phyloP scores from a whole-genome alignment of 1,140 invertebrate species.

The Trissolcus basalis region DNA sequence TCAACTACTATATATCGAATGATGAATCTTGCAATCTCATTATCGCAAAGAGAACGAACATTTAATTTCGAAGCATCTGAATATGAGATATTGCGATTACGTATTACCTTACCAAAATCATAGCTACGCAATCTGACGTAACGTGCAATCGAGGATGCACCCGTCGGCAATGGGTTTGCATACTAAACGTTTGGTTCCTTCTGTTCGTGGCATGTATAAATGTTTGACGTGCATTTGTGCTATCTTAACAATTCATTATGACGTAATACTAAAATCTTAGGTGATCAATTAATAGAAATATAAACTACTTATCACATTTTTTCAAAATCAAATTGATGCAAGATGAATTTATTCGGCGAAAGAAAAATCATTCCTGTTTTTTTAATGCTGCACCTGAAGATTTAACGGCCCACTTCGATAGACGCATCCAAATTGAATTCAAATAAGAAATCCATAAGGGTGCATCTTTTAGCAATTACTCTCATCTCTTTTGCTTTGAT shows the following conservation, averaged over 20 bases:
- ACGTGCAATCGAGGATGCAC: slow-evolving; percentile 62
- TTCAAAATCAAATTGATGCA: too few species aligned
- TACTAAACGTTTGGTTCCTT: slow-evolving; percentile 62
- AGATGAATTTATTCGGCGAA: too few species aligned
- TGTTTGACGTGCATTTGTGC: slow-evolving; percentile 45
- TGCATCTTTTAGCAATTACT: slow-evolving; percentile 71
- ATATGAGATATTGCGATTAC: slow-evolving; percentile 56
- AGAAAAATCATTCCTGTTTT: slow-evolving; percentile 3
- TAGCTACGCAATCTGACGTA: slow-evolving; percentile 60
- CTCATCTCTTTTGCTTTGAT: slow-evolving; percentile 69
- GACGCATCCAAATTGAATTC: slow-evolving; percentile 69
- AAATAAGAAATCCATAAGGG: slow-evolving; percentile 74
- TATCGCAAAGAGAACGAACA: slow-evolving; percentile 37
- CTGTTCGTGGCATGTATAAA: slow-evolving; percentile 43
- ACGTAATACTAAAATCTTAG: not conserved
- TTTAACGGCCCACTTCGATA: slow-evolving; percentile 61
- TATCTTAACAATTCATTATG: slow-evolving; percentile 31
- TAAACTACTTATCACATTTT: too few species aligned
- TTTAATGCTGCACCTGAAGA: slow-evolving; percentile 20
- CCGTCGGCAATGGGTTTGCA: slow-evolving; percentile 63
- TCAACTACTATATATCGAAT: not conserved
- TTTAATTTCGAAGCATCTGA: slow-evolving; percentile 51
- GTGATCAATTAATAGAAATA: too few species aligned
- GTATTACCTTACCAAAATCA: slow-evolving; percentile 61
- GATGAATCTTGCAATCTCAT: slow-evolving; percentile 27